Conservation (phyloP, 2,888 invertebrate genomes). For the Dolomedes plantarius region DNA sequence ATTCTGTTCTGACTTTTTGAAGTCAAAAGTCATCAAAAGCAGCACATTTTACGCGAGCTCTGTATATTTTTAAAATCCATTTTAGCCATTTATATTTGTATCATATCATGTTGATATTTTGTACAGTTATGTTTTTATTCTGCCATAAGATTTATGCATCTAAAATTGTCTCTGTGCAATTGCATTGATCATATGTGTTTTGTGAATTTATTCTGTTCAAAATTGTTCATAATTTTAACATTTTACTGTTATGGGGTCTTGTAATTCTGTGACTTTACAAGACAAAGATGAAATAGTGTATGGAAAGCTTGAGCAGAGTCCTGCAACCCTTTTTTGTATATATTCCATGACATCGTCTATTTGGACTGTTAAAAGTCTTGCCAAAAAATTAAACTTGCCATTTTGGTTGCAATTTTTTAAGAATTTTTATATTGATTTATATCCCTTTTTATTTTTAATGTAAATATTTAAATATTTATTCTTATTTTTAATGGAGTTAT, state of each 20-base stretch:
- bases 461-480: slow-evolving; percentile 34
- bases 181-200: slow-evolving; percentile 5
- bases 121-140: slow-evolving; percentile 57
- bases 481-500: background rate
- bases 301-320: slow-evolving; percentile 58
- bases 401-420: slow-evolving; percentile 42
- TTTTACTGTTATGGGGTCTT: slow-evolving; percentile 59
- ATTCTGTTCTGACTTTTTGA: slow-evolving; percentile 34
- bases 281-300: slow-evolving; percentile 18
- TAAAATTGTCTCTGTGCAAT: slow-evolving; percentile 51
- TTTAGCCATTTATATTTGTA: slow-evolving; percentile 53
- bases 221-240: slow-evolving; percentile 68
- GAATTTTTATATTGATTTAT: slow-evolving; percentile 28
- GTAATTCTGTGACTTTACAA: slow-evolving; percentile 55
- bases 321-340: slow-evolving; percentile 65
- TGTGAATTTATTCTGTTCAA: background rate
- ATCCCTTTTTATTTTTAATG: slow-evolving; percentile 18
- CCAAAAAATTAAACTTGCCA: slow-evolving; percentile 36
- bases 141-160: slow-evolving; percentile 54
- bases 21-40: slow-evolving; percentile 42
- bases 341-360: slow-evolving; percentile 64
- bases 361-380: slow-evolving; percentile 45
- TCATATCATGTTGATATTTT: slow-evolving; percentile 49
- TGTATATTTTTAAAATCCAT: slow-evolving; percentile 30
- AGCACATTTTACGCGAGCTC: slow-evolving; percentile 32